A percentile compares a stretch with the other conserved stretches of the same genome.
phyloP scores from a whole-genome alignment of 2,797 vertebrate genomes.

The Uromys caudimaculatus region DNA sequence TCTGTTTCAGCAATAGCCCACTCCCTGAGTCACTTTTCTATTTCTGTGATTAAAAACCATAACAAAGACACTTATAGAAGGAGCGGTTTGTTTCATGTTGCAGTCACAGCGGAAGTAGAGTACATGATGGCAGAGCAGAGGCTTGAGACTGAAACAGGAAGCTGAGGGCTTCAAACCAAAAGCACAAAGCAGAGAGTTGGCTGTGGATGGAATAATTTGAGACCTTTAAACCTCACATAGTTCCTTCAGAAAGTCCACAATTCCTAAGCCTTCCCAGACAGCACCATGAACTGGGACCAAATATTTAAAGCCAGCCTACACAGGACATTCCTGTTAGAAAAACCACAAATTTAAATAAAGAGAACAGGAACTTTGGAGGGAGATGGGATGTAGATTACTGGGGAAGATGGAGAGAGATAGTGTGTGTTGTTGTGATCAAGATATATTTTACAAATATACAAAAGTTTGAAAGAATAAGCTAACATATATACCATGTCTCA shows the following conservation, averaged over 20 bases:
- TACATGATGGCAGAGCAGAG: background rate
- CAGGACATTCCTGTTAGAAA: background rate
- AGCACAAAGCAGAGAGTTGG: slow-evolving; percentile 84
- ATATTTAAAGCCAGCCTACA: background rate
- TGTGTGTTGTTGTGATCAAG: background rate
- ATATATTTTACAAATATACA: background rate
- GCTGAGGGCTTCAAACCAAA: background rate
- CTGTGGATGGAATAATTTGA: slow-evolving; percentile 82
- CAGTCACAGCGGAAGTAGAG: background rate
- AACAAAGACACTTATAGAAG: background rate
- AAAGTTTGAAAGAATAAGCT: background rate
- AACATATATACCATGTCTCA: background rate
- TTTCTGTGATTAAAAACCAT: background rate
- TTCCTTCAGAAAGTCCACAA: background rate
- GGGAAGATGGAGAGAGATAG: background rate
- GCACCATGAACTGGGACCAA: background rate
- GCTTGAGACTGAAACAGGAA: background rate
- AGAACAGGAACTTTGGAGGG: background rate
- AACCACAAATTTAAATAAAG: background rate
- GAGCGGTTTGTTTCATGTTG: background rate
- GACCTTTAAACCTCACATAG: slow-evolving; percentile 47
- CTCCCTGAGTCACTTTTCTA: background rate
- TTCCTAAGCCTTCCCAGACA: background rate
- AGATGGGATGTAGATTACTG: background rate
- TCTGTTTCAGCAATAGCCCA: background rate